Base-by-base conservation (phyloP, 2,797 vertebrate genomes). In the Carcharodon carcharias region DNA sequence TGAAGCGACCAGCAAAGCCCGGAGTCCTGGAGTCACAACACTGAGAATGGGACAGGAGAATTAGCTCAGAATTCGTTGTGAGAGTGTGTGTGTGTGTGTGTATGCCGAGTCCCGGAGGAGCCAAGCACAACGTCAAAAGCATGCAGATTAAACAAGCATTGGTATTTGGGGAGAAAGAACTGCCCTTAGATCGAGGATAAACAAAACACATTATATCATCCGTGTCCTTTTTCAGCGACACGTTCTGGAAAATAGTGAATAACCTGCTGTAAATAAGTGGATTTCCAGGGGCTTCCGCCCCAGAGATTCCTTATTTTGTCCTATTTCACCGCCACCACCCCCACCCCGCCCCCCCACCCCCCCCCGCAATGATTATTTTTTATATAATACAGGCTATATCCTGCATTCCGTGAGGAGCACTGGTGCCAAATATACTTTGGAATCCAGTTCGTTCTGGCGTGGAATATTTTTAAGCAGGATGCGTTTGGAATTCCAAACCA, bases 11-110 rank as follows among this genome's bases (percentile, higher is more conserved):
- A 93, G 63, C 91, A 23, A 67, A 26, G 1, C 82, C n/a, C 35
- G n/a, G n/a, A 28, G 26, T 95, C 21, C 94, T 98, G 98, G 97
- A 99, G 98, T 98, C 98, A 98, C 98, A 98, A 98, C 98, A 98
- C 98, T 97, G 97, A 98, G 98, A 98, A 98, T 97, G 97, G 98
- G 98, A 98, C 97, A 98, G 97, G 28, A 98, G 98, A 98, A 98
- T 98, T 98, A 98, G 98, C 98, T 98, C 97, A 97, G 97, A 98
- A 98, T 98, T 98, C 98, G 98, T 98, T 98, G 97, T 67, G 45
- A 1, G 45, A 50, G 71, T 77, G 18, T 67, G 61, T 93, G 91
- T 45, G 89, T 56, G 61, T 98, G 88, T 73, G 65, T 95, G 93
- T 18, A 91, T 28, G 35, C 26, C 28, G 11, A 69, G 94, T 95